Base-by-base conservation (phyloP, 2,888 invertebrate genomes). In the Trypoxylon attenuatum region DNA sequence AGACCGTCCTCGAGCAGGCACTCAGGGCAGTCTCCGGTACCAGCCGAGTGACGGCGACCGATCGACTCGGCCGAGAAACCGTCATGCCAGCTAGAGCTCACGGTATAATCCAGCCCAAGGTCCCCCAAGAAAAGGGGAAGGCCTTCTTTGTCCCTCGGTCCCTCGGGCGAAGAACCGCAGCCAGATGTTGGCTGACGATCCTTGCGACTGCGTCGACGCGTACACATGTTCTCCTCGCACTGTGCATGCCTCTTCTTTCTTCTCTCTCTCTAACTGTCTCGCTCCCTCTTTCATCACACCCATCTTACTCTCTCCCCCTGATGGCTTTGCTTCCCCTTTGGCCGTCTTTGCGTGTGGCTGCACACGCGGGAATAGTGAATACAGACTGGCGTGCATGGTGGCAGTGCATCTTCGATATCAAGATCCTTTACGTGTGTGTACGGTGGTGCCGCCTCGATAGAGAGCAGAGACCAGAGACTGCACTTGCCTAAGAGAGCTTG, bases 111-210 rank as follows among this genome's bases (percentile, higher is more conserved):
- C 65, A 70, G 53, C 54, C 50, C 49, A 64, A 66, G 72, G 61
- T 52, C 68, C 63, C 69, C 65, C 63, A 60, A 63, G 59, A 65
- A 73, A 70, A 68, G 63, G 72, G 70, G 70, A 72, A 70, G 72
- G 71, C 63, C 73, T 74, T 77, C 76, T 77, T 77, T 77, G 76
- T 77, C 75, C 73, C 58, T 66, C 65, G 62, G 66, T 72, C 71
- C 65, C 67, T 72, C 54, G 64, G 70, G 69, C 69, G 63, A 71
- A 67, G 68, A 66, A 69, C 66, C 69, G 60, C 43, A 50, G 60
- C 77, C 77, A 77, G 74, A 77, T 77, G 77, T 77, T 57, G 67
- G 60, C 55, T 59, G 64, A 69, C 59, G 72, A 61, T 72, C 60
- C 63, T 71, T 60, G 61, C 69, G 70, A 64, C 68, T 58, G 57